Base-by-base conservation (phyloP, 1,140 invertebrate genomes). In the Augochlora pura region DNA sequence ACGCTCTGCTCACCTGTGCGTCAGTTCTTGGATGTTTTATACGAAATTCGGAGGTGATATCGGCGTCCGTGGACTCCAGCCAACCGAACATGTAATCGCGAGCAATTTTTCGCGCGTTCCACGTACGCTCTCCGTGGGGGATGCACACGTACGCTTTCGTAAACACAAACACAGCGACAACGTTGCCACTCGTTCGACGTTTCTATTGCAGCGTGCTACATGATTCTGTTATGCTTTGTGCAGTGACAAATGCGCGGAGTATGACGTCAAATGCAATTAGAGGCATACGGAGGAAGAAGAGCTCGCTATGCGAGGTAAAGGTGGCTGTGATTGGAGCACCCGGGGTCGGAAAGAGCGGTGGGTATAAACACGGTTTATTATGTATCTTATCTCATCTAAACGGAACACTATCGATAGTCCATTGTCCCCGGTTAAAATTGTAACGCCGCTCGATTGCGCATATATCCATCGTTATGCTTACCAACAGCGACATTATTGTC, bases 321-420 rank as follows among this genome's bases (percentile, higher is more conserved):
- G 96, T 98, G 65, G 97, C 96, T 25, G 96, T 98, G 71, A 93
- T 98, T 80, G 97, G 97, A 72, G 96, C 96, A 59, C 96, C 97
- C 9, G 95, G 96, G 74, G 97, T 98, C 73, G 97, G 97, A 62
- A 98, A 98, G 94, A 98, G 96, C 89, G 97, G 97, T 98, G 94
- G 94, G 95, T 94, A 63, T 57, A n/a, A 1, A 25, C 21, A 76
- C 2, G 21, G 12, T 0, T 69, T 60, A 49, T 62, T 21, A 25
- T 27, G 3, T 21, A 12, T 57, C 32, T 65, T 10, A 18, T 9
- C 10, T 7, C 64, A 18, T 46, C 18, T 9, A 59, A 23, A 54
- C 42, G 46, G 38, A 1, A 16, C 9, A 38, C 27, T 12, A 21
- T 8, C 18, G 60, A 74, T 74, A 9, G 27, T 5, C 32, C 32